phyloP scores from a whole-genome alignment of 2,888 invertebrate species.

The Drosophila paracracens region DNA sequence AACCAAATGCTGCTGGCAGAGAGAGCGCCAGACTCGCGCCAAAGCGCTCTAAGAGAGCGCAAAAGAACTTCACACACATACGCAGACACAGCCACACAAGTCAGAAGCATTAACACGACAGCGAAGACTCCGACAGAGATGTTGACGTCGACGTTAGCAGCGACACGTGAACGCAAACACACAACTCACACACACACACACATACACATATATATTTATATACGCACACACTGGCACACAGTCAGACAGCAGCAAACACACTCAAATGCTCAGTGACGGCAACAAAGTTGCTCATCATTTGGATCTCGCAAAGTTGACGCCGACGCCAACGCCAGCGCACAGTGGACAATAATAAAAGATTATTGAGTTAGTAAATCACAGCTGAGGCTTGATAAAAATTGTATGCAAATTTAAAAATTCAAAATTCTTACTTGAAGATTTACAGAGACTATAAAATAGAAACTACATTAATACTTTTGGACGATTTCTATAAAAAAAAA shows the following conservation, averaged over 20 bases:
- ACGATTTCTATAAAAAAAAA: no score
- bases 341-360: conserved; percentile 34
- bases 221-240: conserved; percentile 3
- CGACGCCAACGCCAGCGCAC: conserved; percentile 36
- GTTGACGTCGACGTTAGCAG: conserved; percentile 32
- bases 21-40: conserved; percentile 43
- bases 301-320: conserved; percentile 63
- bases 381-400: background rate
- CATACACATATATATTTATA: conserved; percentile 20
- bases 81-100: conserved; percentile 1
- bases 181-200: conserved; percentile 45
- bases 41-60: conserved; percentile 57
- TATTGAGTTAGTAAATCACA: conserved; percentile 16
- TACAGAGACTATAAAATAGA: background rate
- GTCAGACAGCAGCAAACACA: conserved; percentile 52
- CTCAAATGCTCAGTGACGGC: conserved; percentile 64
- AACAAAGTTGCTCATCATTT: conserved; percentile 71
- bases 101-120: conserved; percentile 5
- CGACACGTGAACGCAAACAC: conserved; percentile 61
- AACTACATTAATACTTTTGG: background rate
- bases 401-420: background rate
- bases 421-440: background rate
- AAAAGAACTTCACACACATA: conserved; percentile 66
- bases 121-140: conserved; percentile 23
- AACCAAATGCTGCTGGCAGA: conserved; percentile 41